phyloP scores from a whole-genome alignment of 2,797 vertebrate species.

The Agapornis canus region DNA sequence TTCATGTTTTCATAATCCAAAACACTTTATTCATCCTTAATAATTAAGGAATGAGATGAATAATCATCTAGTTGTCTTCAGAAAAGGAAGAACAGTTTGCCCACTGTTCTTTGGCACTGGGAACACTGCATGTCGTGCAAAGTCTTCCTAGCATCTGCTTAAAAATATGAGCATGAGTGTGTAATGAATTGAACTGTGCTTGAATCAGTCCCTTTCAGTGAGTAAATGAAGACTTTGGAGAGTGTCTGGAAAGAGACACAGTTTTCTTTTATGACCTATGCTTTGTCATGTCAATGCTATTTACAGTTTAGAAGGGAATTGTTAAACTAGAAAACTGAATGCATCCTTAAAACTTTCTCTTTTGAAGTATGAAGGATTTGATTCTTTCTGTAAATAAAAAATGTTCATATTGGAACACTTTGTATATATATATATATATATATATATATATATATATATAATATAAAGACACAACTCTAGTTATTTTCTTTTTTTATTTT shows the following conservation, averaged over 20 bases:
- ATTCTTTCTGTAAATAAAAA: neutral
- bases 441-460: neutral
- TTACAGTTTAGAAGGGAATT: neutral
- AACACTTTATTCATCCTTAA: neutral
- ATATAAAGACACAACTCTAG: neutral
- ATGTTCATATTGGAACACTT: neutral
- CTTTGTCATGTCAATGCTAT: neutral
- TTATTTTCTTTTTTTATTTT: neutral
- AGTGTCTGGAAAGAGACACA: neutral
- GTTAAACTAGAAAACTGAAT: neutral
- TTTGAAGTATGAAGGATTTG: neutral
- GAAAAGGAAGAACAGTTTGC: constrained; percentile 46
- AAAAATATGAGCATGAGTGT: constrained; percentile 3
- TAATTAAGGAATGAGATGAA: constrained; percentile 27
- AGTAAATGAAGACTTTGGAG: neutral
- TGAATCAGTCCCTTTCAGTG: constrained; percentile 25
- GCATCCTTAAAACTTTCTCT: neutral
- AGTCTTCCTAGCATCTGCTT: constrained; percentile 36
- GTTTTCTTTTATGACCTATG: neutral
- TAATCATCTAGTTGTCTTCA: constrained; percentile 12
- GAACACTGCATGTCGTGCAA: constrained; percentile 12
- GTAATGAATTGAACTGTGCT: neutral
- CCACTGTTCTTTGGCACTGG: constrained; percentile 28
- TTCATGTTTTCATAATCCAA: neutral
- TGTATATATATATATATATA: neutral